Evolutionary conservation across 92 coral and sea anemone species (phyloP).

Genomic region (Micromussa lordhowensis): DNA sequence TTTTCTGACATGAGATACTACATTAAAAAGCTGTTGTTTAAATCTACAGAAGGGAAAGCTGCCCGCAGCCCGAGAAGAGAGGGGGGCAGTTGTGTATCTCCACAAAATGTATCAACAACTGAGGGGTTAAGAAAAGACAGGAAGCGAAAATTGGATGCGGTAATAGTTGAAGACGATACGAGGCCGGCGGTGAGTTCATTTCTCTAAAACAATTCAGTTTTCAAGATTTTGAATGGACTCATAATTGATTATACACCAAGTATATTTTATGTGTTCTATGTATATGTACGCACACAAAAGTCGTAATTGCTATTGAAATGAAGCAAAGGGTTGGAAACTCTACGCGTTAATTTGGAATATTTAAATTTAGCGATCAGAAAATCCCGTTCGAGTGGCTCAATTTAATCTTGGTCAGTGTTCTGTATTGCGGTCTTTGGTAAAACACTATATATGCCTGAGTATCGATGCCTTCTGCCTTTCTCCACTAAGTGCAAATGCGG

Average conservation of each 20-base stretch:
- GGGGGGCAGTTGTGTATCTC: neutral
- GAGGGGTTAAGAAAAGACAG: constrained; percentile 7
- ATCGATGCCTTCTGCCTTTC: neutral
- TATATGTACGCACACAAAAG: neutral
- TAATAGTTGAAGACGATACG: neutral
- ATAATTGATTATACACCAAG: neutral
- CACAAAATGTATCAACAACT: neutral
- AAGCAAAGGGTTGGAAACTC: neutral
- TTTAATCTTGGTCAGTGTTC: neutral
- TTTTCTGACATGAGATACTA: neutral
- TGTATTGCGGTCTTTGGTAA: neutral
- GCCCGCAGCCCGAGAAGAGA: neutral
- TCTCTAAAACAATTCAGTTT: neutral
- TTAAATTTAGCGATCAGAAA: neutral
- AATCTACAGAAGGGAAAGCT: neutral
- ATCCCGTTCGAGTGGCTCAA: neutral
- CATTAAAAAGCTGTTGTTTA: neutral
- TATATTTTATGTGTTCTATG: neutral
- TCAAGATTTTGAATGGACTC: neutral
- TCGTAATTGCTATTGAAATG: neutral
- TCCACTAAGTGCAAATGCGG: neutral
- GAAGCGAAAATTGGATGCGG: constrained; percentile 19
- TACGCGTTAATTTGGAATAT: constrained; percentile 1
- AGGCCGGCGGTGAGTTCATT: constrained; percentile 7
- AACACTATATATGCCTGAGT: no score